Percentiles rank a stretch among this genome's conserved stretches.
These are phyloP conservation scores for Platypus cylindrus DNA, from an alignment of 2,888 invertebrate genomes.

Conservation along the genomic window DNA sequence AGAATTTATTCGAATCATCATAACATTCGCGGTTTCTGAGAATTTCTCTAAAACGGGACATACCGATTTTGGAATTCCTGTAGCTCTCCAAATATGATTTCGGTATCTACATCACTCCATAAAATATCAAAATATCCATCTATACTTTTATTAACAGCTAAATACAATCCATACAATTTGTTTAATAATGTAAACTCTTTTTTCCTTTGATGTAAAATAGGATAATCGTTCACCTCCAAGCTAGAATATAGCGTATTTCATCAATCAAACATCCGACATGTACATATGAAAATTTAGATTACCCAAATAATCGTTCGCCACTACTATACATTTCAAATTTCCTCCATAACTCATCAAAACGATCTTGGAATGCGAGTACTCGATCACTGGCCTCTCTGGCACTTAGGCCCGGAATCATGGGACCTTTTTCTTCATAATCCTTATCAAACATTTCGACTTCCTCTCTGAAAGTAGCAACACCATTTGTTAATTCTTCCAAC, in stretches of 20 bases:
- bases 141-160: slow-evolving; percentile 73
- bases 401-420: slow-evolving; percentile 70
- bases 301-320: slow-evolving; percentile 35
- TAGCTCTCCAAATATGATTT: slow-evolving; percentile 65
- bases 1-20: no score
- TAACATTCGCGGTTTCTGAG: no score
- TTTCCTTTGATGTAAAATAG: slow-evolving; percentile 62
- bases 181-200: slow-evolving; percentile 74
- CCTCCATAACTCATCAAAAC: slow-evolving; percentile 73
- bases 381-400: slow-evolving; percentile 81
- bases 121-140: slow-evolving; percentile 75
- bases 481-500: slow-evolving; percentile 56
- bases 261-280: no score
- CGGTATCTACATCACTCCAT: slow-evolving; percentile 75
- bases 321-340: slow-evolving; percentile 71
- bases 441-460: slow-evolving; percentile 57
- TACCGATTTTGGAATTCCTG: slow-evolving; percentile 71
- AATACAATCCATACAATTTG: slow-evolving; percentile 67
- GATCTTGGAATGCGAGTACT: slow-evolving; percentile 60
- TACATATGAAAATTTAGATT: not conserved
- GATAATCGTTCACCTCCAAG: slow-evolving; percentile 71
- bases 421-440: slow-evolving; percentile 66
- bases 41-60: not conserved
- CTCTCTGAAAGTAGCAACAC: slow-evolving; percentile 50
- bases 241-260: slow-evolving; percentile 34